A percentile compares a stretch with the other conserved stretches of the same genome.
These are phyloP conservation scores for Mungos mungo DNA, from an alignment of 2,113 vertebrate genomes.

Conservation along the genomic window DNA sequence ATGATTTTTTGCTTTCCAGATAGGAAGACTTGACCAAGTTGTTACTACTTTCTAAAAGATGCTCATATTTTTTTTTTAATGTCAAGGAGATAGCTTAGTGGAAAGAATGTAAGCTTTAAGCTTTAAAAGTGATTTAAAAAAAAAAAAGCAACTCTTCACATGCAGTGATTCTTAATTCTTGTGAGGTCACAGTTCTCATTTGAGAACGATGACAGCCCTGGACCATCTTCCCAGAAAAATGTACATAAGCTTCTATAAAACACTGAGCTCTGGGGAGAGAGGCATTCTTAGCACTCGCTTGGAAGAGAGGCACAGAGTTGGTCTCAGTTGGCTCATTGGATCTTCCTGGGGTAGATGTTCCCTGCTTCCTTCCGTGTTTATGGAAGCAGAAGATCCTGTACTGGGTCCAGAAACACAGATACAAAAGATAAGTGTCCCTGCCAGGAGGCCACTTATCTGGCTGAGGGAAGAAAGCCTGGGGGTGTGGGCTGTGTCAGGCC, in stretches of 20 bases:
- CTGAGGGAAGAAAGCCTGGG: background rate
- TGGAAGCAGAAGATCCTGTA: background rate
- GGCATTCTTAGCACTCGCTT: background rate
- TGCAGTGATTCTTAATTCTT: background rate
- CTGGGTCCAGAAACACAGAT: background rate
- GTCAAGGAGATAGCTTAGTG: background rate
- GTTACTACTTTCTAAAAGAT: conserved; percentile 10
- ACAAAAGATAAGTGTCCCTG: background rate
- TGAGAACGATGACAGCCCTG: background rate
- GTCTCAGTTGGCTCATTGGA: background rate
- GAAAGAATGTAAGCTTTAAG: conserved; percentile 25
- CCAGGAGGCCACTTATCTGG: background rate
- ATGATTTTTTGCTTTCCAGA: background rate
- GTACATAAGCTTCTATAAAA: rapidly evolving
- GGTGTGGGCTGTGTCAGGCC: background rate
- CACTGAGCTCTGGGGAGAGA: background rate
- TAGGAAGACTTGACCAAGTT: background rate
- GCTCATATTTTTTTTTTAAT: background rate
- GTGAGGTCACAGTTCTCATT: background rate
- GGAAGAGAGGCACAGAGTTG: too few relatives aligned
- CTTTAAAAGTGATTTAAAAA: background rate
- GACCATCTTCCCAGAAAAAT: background rate
- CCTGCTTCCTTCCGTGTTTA: background rate
- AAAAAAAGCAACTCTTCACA: background rate
- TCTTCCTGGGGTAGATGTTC: background rate